These are phyloP conservation scores for Aleiodes sp. DNA, from an alignment of 1,140 invertebrate species.

Conservation along the genomic window DNA sequence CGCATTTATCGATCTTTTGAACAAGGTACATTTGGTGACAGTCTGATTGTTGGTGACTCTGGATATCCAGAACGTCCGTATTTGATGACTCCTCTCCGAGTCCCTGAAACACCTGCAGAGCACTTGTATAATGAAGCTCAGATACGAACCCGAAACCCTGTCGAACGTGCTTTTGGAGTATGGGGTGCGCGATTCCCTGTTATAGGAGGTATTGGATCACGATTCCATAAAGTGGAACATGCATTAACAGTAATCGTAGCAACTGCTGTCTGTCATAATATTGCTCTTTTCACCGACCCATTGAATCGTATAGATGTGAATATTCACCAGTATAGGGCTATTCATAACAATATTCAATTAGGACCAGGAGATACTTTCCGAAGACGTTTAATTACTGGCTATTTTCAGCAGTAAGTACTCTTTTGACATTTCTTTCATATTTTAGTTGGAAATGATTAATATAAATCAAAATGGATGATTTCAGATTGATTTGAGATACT, in stretches of 20 bases:
- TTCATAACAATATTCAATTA: too few species aligned
- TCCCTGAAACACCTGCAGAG: constrained; percentile 44
- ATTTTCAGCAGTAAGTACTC: too few species aligned
- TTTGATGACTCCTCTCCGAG: constrained; percentile 45
- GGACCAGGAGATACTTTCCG: too few species aligned
- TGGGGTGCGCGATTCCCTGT: constrained; percentile 64
- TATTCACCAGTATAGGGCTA: too few species aligned
- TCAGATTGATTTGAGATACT: too few species aligned
- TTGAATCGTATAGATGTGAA: too few species aligned
- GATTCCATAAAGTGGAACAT: constrained; percentile 41
- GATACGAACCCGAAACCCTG: constrained; percentile 54
- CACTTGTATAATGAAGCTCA: constrained; percentile 56
- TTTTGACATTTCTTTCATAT: too few species aligned
- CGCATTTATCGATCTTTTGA: constrained; percentile 42
- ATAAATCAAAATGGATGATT: too few species aligned
- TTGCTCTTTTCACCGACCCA: too few species aligned
- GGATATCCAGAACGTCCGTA: constrained; percentile 42
- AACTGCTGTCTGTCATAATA: constrained; percentile 11
- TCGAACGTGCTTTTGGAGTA: constrained; percentile 58
- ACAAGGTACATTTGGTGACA: constrained; percentile 38
- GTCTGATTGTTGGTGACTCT: constrained; percentile 50
- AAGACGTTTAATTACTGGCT: too few species aligned
- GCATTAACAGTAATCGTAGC: constrained; percentile 46
- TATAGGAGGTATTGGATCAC: constrained; percentile 48
- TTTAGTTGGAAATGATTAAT: too few species aligned